Base-by-base conservation (phyloP, 2,113 vertebrate genomes). In the Pseudopodoces humilis region DNA sequence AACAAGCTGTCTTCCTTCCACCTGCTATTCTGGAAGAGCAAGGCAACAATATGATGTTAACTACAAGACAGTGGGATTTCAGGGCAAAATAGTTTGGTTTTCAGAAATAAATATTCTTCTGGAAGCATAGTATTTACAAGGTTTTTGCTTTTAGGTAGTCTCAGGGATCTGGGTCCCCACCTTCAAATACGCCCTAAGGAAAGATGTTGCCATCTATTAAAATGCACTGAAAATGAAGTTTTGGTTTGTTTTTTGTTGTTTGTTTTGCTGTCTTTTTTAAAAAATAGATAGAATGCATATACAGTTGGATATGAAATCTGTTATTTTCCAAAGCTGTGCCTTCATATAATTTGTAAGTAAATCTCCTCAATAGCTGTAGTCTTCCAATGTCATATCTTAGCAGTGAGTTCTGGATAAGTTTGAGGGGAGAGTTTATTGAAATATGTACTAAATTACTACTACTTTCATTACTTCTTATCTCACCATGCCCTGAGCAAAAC, bases 381-480 rank as follows among this genome's bases (percentile, higher is more conserved):
- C 28, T 83, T 94, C 53, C 58, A 79, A 64, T 49, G 44, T 58
- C 41, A 31, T 41, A 50, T 31, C 44, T 74, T 65, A 67, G 49
- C 43, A 79, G 43, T 9, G 11, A 88, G 18, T 41, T 88, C 75
- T 86, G 53, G 25, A 86, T 49, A 67, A 93, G 5, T 90, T 53
- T 58, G 35, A 88, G 25, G 23, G 25, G 82, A 94, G 52, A 82
- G 27, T 86, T 94, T 94, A 89, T 86, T 91, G 92, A 91, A 96
- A 94, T 71, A 82, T 47, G 44, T 71, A 56, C 65, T 84, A 89
- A 89, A 92, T 91, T 96, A 37, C 60, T 71, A 52, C 30, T 75
- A 64, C 39, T 92, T 95, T 83, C 67, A 92, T 92, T 92, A 74
- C n/a, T 46, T 76, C 88, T 94, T 92, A 92, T 92, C 85, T 94